These are phyloP conservation scores for Hirtodrosophila trivittata DNA, from an alignment of 2,888 invertebrate genomes.

Conservation along the genomic window DNA sequence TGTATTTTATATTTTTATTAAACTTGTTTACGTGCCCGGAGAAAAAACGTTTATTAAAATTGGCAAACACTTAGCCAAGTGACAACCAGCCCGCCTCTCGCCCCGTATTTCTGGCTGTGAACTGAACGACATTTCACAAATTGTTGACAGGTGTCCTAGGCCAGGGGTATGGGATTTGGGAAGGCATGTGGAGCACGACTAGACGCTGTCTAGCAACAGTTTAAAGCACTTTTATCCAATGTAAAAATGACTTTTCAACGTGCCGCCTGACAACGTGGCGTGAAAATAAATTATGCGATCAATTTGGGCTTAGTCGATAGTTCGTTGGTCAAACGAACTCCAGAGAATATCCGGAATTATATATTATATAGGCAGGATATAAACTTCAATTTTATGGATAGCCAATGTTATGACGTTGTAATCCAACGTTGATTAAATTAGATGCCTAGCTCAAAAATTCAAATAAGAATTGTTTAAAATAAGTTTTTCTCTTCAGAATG, in stretches of 20 bases:
- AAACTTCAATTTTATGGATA: too few species aligned
- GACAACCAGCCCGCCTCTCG: not conserved
- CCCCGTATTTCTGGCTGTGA: slow-evolving; percentile 28
- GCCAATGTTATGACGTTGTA: too few species aligned
- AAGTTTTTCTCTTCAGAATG: too few species aligned
- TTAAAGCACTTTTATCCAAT: slow-evolving; percentile 58
- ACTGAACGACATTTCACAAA: slow-evolving; percentile 58
- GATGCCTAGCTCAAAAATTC: too few species aligned
- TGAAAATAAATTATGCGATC: slow-evolving; percentile 61
- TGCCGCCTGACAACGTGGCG: slow-evolving; percentile 59
- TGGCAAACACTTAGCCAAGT: slow-evolving; percentile 58
- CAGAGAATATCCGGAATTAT: too few species aligned
- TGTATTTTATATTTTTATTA: slow-evolving; percentile 18
- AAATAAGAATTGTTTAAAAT: too few species aligned
- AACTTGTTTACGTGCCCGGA: slow-evolving; percentile 27
- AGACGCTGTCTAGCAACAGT: slow-evolving; percentile 15
- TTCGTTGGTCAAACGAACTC: slow-evolving; percentile 27
- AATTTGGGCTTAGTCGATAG: slow-evolving; percentile 1
- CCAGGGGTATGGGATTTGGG: not conserved
- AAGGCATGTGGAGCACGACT: slow-evolving; percentile 9
- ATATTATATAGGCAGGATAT: too few species aligned
- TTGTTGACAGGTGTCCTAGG: slow-evolving; percentile 72
- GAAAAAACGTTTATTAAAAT: slow-evolving; percentile 60
- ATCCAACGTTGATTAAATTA: too few species aligned
- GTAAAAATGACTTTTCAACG: slow-evolving; percentile 65